Evolutionary conservation across 2,888 invertebrate genomes (phyloP), one percentile per base, ranked within the genome.

Genomic region (Erebia epiphron): DNA sequence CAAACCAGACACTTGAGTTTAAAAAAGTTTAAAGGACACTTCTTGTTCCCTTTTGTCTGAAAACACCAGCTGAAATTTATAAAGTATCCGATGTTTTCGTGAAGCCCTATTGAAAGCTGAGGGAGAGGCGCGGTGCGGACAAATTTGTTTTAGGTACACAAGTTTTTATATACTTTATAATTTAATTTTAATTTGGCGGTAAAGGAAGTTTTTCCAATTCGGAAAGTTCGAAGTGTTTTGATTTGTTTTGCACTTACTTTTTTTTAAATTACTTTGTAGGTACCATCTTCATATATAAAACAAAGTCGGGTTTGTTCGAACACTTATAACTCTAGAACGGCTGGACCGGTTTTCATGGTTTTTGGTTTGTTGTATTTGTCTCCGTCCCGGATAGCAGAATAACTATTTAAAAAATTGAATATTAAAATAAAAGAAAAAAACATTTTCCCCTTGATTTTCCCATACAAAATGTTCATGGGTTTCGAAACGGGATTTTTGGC

Each of bases 151-250:
- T 46, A 21, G 7, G 35, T 35, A 7, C 16, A 62, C 61, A 35
- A 52, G 5, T 65, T 41, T 43, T 35, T 54, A 16, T 41, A 54
- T 52, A 57, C 46, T 67, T 57, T 67, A 46, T 67, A 67, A 57
- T 67, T 67, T 46, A 57, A 67, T 67, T 66, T 66, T 66, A 56
- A 57, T 66, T 57, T 57, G 57, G 56, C 52, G 64, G 35, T 49
- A 21, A 64, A 41, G 64, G 13, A 64, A 50, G n/a, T n/a, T 41
- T 64, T 35, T 52, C 35, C 50, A 21, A 52, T 11, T n/a, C 10
- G n/a, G 18, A 41, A 60, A 60, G 43, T 60, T 60, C 0, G n/a
- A 50, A 26, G 63, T 52, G 35, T 52, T 64, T 64, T 64, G 35
- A 35, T 63, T 63, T 50, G 52, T 26, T 26, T 26, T 3, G 1